Evolutionary conservation across 2,888 invertebrate genomes (phyloP).

Genomic region (Caenorhabditis doughertyi): DNA sequence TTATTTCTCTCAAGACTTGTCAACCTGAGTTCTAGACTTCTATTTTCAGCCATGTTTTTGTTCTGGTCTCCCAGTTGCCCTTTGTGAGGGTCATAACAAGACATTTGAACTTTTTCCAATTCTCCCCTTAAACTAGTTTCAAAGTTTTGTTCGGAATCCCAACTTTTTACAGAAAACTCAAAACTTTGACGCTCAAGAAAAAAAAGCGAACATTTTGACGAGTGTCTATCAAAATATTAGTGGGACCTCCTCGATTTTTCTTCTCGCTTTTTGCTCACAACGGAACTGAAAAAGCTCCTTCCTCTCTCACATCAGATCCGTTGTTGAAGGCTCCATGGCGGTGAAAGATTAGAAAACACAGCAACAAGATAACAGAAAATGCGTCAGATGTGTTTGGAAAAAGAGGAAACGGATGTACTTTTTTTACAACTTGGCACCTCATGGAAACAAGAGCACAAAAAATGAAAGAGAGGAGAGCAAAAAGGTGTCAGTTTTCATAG

Average conservation of each 20-base stretch:
- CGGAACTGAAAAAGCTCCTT: conserved; percentile 19
- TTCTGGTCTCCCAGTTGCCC: background rate
- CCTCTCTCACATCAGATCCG: conserved; percentile 32
- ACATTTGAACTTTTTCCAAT: background rate
- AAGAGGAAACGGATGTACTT: conserved; percentile 10
- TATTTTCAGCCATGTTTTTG: background rate
- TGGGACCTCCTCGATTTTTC: conserved; percentile 30
- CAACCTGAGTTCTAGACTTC: too few species aligned
- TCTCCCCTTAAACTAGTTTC: background rate
- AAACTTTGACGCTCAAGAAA: conserved; percentile 7
- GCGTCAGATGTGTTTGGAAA: conserved; percentile 21
- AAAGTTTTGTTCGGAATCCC: background rate
- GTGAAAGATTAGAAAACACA: conserved; percentile 48
- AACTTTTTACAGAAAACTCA: background rate
- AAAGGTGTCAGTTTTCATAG: conserved; percentile 44
- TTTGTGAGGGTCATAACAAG: background rate
- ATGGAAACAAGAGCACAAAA: background rate
- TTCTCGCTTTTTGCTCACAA: conserved; percentile 15
- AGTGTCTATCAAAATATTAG: conserved; percentile 67
- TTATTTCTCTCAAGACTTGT: too few species aligned
- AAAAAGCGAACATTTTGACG: conserved; percentile 56
- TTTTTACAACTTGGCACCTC: conserved; percentile 45
- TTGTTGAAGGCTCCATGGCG: background rate
- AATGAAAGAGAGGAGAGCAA: background rate
- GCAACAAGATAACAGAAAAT: conserved; percentile 48